Conservation (phyloP, 2,113 vertebrate genomes). For the Spheniscus mendiculus region DNA sequence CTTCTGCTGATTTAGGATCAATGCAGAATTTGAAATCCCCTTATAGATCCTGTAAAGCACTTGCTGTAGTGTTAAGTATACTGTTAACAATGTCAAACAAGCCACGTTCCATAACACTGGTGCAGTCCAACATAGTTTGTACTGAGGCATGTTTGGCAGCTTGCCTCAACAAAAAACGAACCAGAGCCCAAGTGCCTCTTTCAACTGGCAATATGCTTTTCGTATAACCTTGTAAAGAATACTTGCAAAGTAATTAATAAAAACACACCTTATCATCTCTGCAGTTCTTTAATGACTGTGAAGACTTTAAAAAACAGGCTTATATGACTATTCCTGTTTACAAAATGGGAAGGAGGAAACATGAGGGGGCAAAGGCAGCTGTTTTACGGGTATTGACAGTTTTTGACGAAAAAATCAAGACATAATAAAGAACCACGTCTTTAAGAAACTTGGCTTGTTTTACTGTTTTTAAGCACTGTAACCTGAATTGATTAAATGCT, state of each 20-base stretch:
- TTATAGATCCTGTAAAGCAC: neutral
- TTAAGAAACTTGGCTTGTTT: accelerated
- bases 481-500: no score
- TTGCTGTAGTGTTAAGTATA: neutral
- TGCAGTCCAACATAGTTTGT: neutral
- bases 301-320: neutral
- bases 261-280: neutral
- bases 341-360: neutral
- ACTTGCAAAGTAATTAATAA: neutral
- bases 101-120: neutral
- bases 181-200: neutral
- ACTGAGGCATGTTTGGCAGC: neutral
- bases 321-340: neutral
- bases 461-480: neutral
- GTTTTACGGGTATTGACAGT: accelerated
- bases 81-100: neutral
- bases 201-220: neutral
- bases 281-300: neutral
- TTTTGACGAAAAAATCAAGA: neutral
- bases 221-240: neutral
- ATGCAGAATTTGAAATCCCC: neutral
- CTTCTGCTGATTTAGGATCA: neutral
- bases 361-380: neutral
- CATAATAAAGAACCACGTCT: neutral
- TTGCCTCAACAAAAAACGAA: neutral